Evolutionary conservation across 1,140 invertebrate genomes (phyloP).

Genomic region (Formica exsecta): DNA sequence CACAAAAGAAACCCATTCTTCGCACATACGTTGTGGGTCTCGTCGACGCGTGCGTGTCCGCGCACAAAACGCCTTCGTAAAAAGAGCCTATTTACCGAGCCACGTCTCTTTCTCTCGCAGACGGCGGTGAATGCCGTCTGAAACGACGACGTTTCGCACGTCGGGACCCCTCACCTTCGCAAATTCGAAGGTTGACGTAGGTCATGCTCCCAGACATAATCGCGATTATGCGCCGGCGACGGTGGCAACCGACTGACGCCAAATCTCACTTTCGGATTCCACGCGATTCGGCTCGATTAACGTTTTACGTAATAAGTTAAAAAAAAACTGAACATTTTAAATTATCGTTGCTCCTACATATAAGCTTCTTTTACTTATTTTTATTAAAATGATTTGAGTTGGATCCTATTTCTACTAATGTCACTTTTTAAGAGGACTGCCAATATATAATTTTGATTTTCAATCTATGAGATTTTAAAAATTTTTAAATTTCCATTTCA

Average conservation of each 20-base stretch:
- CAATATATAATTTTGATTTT: background rate
- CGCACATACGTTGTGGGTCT: slow-evolving; percentile 3
- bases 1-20: background rate
- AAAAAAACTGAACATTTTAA: background rate
- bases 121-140: slow-evolving; percentile 58
- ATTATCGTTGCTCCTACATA: background rate
- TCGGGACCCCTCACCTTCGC: slow-evolving; percentile 68
- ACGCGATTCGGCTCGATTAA: no score
- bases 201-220: slow-evolving; percentile 67
- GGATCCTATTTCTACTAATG: background rate
- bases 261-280: background rate
- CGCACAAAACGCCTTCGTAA: slow-evolving; percentile 31
- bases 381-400: background rate
- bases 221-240: slow-evolving; percentile 17
- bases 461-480: background rate
- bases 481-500: background rate
- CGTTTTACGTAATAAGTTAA: slow-evolving; percentile 10
- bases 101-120: slow-evolving; percentile 23
- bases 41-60: background rate
- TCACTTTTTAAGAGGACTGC: background rate
- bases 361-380: background rate
- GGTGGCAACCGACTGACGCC: background rate
- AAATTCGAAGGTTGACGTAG: slow-evolving; percentile 76
- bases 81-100: slow-evolving; percentile 27
- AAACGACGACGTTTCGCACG: slow-evolving; percentile 33